phyloP scores from a whole-genome alignment of 2,113 vertebrate genomes.

The Australoheros scitulus region DNA sequence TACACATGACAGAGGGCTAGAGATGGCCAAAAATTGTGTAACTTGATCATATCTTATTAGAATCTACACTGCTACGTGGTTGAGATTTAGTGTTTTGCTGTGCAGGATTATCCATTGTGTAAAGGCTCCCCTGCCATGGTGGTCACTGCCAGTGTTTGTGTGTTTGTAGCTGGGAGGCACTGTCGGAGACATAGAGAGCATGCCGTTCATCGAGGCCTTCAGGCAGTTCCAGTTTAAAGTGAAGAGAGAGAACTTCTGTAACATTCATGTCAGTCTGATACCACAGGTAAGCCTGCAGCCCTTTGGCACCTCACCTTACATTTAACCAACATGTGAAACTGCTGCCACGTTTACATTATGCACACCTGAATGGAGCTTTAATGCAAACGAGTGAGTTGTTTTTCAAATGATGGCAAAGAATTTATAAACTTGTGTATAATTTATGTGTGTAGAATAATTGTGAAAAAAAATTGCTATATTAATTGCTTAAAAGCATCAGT shows the following conservation, averaged over 20 bases:
- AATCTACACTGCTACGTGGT: not conserved
- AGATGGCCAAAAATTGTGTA: not conserved
- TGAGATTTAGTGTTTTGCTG: not conserved
- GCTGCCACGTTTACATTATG: too few species aligned
- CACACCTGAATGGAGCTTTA: not conserved
- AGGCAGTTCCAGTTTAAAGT: conserved; percentile 99
- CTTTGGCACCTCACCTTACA: not conserved
- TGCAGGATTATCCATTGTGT: not conserved
- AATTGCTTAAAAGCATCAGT: too few species aligned
- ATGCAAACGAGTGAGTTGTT: not conserved
- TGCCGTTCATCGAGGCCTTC: conserved; percentile 98
- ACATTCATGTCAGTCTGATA: conserved; percentile 96
- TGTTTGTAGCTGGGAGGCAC: conserved; percentile 89
- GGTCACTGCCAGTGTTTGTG: not conserved
- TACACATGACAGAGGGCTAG: too few species aligned
- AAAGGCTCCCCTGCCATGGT: not conserved
- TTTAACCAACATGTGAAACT: not conserved
- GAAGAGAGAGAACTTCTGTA: conserved; percentile 95
- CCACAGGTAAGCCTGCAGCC: conserved; percentile 86
- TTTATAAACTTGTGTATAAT: too few species aligned
- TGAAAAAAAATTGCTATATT: too few species aligned
- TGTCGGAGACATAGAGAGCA: conserved; percentile 96
- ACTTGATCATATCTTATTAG: not conserved
- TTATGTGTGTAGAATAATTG: too few species aligned
- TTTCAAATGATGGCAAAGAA: too few species aligned